Evolutionary conservation across 2,797 vertebrate genomes (phyloP).

Genomic region (Enteromius afrohamiltoni): DNA sequence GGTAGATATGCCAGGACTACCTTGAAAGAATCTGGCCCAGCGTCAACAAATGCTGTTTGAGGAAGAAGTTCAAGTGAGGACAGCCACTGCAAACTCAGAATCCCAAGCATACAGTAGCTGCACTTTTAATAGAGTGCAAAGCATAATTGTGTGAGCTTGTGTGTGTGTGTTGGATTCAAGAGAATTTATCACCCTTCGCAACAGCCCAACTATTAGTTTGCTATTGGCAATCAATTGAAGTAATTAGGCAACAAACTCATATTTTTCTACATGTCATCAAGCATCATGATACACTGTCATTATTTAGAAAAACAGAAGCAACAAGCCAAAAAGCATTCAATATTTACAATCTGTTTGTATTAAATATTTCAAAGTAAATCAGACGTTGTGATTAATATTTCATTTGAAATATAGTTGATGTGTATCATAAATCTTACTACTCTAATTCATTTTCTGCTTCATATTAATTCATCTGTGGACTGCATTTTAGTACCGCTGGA

Average conservation of each 20-base stretch:
- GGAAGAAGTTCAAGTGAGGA: slow-evolving; percentile 79
- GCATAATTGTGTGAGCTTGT: slow-evolving; percentile 61
- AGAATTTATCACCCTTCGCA: slow-evolving; percentile 31
- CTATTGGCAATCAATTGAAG: slow-evolving; percentile 38
- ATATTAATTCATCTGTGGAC: not conserved
- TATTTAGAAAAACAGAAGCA: not conserved
- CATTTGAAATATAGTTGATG: slow-evolving; percentile 3
- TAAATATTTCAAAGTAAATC: slow-evolving; percentile 5
- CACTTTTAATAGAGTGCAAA: slow-evolving; percentile 77
- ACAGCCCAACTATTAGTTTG: slow-evolving; percentile 19
- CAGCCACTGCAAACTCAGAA: slow-evolving; percentile 70
- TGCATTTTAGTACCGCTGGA: not conserved
- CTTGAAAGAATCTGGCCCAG: slow-evolving; percentile 70
- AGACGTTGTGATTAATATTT: not conserved
- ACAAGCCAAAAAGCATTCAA: not conserved
- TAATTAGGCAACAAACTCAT: not conserved
- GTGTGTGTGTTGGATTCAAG: slow-evolving; percentile 38
- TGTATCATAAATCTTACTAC: slow-evolving; percentile 1
- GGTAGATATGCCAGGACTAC: slow-evolving; percentile 62
- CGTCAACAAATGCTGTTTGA: slow-evolving; percentile 70
- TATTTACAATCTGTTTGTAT: slow-evolving; percentile 10
- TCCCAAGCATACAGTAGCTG: slow-evolving; percentile 72
- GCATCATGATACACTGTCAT: not conserved
- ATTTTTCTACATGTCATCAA: not conserved
- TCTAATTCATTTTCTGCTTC: not conserved